Percentiles rank a stretch among this genome's conserved stretches.
These are phyloP conservation scores for Hypercompe scribonia DNA, from an alignment of 2,888 invertebrate genomes.

Conservation along the genomic window DNA sequence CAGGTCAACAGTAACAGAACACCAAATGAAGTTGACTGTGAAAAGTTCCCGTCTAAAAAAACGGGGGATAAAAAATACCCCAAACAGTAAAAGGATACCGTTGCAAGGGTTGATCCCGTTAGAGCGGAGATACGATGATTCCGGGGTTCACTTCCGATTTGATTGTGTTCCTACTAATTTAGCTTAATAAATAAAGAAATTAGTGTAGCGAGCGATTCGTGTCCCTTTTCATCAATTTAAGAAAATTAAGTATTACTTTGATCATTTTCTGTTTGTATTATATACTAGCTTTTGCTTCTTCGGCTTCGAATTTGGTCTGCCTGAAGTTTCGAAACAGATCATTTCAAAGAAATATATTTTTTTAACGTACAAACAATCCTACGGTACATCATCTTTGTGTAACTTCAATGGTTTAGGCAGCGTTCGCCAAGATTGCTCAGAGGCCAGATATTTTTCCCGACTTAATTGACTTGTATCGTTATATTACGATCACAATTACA, in stretches of 20 bases:
- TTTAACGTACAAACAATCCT: no score
- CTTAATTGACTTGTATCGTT: no score
- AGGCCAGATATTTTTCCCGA: no score
- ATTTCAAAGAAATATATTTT: no score
- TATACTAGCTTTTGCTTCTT: no score
- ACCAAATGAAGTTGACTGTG: constrained; percentile 64
- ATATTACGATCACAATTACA: no score
- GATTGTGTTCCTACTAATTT: constrained; percentile 35
- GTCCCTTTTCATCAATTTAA: not conserved
- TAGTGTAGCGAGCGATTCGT: constrained; percentile 12
- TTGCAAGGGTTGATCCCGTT: constrained; percentile 71
- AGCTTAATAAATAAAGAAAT: constrained; percentile 10
- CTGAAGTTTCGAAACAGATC: no score
- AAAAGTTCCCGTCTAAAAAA: constrained; percentile 54
- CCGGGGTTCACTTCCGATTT: constrained; percentile 74
- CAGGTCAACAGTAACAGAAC: constrained; percentile 59
- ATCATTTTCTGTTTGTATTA: no score
- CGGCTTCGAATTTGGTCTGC: no score
- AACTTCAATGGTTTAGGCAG: no score
- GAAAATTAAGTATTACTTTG: not conserved
- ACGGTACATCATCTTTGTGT: no score
- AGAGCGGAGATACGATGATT: constrained; percentile 58
- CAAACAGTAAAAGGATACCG: constrained; percentile 64
- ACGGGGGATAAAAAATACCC: constrained; percentile 43
- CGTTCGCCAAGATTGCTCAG: no score